A percentile compares a stretch with the other conserved stretches of the same genome.
Evolutionary conservation across 2,797 vertebrate genomes (phyloP).

Genomic region (Lophius americanus): DNA sequence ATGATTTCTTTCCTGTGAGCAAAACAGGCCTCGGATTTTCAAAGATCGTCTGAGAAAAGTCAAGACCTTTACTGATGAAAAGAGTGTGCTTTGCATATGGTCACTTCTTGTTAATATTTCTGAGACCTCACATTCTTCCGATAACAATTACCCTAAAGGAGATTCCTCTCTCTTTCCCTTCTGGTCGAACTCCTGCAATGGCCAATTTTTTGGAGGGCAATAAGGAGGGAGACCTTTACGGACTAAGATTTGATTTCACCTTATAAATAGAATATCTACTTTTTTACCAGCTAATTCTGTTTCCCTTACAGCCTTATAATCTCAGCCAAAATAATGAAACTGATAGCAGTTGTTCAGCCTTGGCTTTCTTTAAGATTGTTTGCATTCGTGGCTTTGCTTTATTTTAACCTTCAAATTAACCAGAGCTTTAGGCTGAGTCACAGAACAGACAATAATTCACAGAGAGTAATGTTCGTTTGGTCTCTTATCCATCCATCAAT

Average conservation of each 20-base stretch:
- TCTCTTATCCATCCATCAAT: too few species aligned
- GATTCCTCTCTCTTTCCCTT: not conserved
- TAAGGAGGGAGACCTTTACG: not conserved
- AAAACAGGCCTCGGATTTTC: constrained; percentile 40
- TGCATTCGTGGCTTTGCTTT: not conserved
- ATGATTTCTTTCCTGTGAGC: constrained; percentile 42
- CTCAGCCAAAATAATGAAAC: not conserved
- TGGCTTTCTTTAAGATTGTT: not conserved
- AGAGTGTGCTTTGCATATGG: constrained; percentile 6
- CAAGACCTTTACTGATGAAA: constrained; percentile 36
- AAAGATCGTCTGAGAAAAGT: constrained; percentile 23
- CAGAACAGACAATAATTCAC: not conserved
- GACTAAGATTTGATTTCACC: not conserved
- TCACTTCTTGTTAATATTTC: constrained; percentile 13
- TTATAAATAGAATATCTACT: not conserved
- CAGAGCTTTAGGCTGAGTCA: constrained; percentile 8
- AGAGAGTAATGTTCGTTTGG: not conserved
- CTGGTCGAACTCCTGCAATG: not conserved
- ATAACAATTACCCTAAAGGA: not conserved
- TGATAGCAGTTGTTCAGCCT: not conserved
- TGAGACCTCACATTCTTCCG: not conserved
- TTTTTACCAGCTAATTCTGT: not conserved
- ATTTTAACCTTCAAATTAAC: constrained; percentile 3
- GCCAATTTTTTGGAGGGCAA: constrained; percentile 1
- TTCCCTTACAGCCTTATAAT: not conserved